phyloP scores from a whole-genome alignment of 1,140 invertebrate species.

The Brachionus koreanus region DNA sequence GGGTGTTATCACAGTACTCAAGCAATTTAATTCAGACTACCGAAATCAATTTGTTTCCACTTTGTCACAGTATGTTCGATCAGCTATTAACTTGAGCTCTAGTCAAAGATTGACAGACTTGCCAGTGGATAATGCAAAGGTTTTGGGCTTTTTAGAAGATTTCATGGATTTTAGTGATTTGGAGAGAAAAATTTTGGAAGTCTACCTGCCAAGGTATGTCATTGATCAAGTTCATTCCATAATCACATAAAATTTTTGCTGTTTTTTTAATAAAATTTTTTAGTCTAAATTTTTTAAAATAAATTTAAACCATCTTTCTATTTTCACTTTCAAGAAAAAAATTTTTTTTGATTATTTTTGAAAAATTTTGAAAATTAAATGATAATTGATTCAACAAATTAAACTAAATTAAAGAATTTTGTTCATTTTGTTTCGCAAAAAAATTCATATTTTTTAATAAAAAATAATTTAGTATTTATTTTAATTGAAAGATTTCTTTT shows the following conservation, averaged over 20 bases:
- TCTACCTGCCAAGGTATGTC: conserved; percentile 14
- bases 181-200: conserved; percentile 50
- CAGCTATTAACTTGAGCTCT: conserved; percentile 49
- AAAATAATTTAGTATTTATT: not conserved
- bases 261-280: not conserved
- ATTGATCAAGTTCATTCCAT: conserved; percentile 32
- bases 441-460: not conserved
- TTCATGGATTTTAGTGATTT: conserved; percentile 56
- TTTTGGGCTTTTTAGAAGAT: conserved; percentile 57
- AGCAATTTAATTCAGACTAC: conserved; percentile 71
- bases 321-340: not conserved
- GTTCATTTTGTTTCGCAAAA: not conserved
- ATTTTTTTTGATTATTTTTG: not conserved
- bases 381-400: too few species aligned
- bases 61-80: conserved; percentile 67
- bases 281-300: conserved; percentile 11
- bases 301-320: not conserved
- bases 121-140: conserved; percentile 57
- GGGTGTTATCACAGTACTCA: conserved; percentile 74
- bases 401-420: not conserved
- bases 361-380: not conserved
- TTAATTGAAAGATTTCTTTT: not conserved
- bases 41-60: conserved; percentile 67
- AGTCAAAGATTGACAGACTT: conserved; percentile 53
- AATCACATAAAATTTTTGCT: not conserved